Evolutionary conservation across 2,797 vertebrate species (phyloP).

Genomic region (Oreonectes daqikongensis): DNA sequence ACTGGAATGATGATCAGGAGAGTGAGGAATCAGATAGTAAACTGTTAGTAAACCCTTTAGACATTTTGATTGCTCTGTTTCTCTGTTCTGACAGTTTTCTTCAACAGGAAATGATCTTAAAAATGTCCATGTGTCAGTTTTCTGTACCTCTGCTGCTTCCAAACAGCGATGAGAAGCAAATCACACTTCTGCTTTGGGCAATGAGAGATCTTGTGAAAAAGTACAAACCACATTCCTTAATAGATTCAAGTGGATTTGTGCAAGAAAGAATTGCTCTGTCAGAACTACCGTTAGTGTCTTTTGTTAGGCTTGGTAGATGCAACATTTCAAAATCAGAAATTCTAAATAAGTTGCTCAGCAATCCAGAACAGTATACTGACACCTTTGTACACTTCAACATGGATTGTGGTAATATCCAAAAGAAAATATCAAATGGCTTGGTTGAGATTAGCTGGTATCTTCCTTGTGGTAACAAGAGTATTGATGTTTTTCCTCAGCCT

Average conservation of each 20-base stretch:
- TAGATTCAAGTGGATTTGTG: slow-evolving; percentile 66
- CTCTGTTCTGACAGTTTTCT: slow-evolving; percentile 79
- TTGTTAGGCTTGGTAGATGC: slow-evolving; percentile 71
- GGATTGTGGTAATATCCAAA: slow-evolving; percentile 65
- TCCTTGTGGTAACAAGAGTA: slow-evolving; percentile 73
- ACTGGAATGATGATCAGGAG: not conserved
- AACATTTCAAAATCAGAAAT: slow-evolving; percentile 80
- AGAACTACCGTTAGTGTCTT: slow-evolving; percentile 69
- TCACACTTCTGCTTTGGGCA: slow-evolving; percentile 80
- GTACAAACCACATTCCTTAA: slow-evolving; percentile 72
- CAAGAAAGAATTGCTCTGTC: slow-evolving; percentile 73
- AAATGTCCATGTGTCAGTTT: slow-evolving; percentile 86
- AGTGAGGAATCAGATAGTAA: not conserved
- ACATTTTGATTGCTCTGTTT: slow-evolving; percentile 79
- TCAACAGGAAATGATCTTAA: slow-evolving; percentile 78
- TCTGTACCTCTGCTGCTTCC: slow-evolving; percentile 82
- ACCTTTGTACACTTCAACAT: slow-evolving; percentile 73
- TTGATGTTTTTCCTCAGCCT: slow-evolving; percentile 77
- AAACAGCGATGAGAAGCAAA: slow-evolving; percentile 58
- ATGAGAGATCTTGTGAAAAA: slow-evolving; percentile 79
- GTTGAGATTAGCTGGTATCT: slow-evolving; percentile 82
- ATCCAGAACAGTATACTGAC: slow-evolving; percentile 69
- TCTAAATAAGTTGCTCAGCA: slow-evolving; percentile 78
- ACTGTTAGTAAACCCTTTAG: slow-evolving; percentile 68
- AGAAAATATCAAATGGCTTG: slow-evolving; percentile 73